A percentile compares a stretch with the other conserved stretches of the same genome.
phyloP scores from a whole-genome alignment of 2,888 invertebrate species.

The Seladonia tumulorum region DNA sequence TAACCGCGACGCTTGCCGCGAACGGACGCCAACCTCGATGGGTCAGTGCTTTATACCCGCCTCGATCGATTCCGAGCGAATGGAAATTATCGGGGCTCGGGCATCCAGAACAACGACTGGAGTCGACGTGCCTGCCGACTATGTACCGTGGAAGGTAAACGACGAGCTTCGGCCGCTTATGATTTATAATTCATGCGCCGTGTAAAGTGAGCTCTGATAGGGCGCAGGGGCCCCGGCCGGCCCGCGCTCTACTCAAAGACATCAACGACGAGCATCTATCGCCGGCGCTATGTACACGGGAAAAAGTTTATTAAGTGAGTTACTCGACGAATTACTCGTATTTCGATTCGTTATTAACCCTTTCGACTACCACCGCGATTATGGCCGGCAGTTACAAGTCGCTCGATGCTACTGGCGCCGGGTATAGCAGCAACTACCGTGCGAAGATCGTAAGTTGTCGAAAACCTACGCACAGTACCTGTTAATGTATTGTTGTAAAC shows the following conservation, averaged over 20 bases:
- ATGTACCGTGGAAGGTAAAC: conserved; percentile 31
- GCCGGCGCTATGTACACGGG: background rate
- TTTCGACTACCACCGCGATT: background rate
- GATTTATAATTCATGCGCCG: conserved; percentile 70
- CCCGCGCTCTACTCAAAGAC: conserved; percentile 1
- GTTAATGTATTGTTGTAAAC: no score
- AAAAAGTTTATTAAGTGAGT: conserved; percentile 15
- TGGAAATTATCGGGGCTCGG: conserved; percentile 22
- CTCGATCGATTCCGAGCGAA: conserved; percentile 14
- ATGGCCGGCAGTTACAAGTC: background rate
- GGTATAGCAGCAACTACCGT: background rate
- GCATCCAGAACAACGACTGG: conserved; percentile 21
- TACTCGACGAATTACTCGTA: conserved; percentile 4
- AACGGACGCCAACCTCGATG: background rate
- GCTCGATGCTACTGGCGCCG: background rate
- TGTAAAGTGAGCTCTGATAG: conserved; percentile 32
- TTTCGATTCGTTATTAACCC: background rate
- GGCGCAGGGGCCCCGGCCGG: background rate
- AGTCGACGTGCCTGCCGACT: background rate
- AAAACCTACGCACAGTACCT: background rate
- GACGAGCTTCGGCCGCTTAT: conserved; percentile 39
- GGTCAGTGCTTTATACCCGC: no score
- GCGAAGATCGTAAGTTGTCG: background rate
- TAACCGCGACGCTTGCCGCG: background rate
- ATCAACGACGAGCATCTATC: conserved; percentile 20